These are phyloP conservation scores for Metopia argyrocephala DNA, from an alignment of 2,888 invertebrate species.

Conservation along the genomic window DNA sequence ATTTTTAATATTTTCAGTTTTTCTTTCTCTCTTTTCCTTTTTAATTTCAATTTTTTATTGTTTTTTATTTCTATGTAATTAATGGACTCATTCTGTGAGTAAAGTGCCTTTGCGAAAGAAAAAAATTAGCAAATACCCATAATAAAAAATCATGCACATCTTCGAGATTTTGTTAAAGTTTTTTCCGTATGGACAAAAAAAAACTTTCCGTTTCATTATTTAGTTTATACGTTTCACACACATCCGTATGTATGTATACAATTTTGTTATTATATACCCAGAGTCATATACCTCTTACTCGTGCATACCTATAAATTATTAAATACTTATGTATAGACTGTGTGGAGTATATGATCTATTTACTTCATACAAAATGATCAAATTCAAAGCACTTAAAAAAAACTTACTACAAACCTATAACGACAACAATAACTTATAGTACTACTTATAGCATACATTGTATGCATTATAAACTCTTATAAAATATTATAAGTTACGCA, in stretches of 20 bases:
- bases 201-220: constrained; percentile 43
- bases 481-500: constrained; percentile 20
- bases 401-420: too few species aligned
- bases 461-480: background rate
- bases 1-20: constrained; percentile 17
- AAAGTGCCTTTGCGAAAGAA: background rate
- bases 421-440: too few species aligned
- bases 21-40: background rate
- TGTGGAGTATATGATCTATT: background rate
- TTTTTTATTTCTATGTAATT: background rate
- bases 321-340: background rate
- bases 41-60: background rate
- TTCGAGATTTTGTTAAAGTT: constrained; percentile 13
- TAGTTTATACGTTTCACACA: constrained; percentile 3
- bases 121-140: background rate
- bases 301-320: background rate
- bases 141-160: background rate
- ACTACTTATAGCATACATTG: too few species aligned
- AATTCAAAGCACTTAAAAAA: background rate
- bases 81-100: background rate
- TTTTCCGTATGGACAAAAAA: constrained; percentile 18
- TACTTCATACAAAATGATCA: background rate
- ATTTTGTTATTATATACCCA: background rate
- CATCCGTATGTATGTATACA: background rate
- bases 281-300: too few species aligned